phyloP scores from a whole-genome alignment of 2,888 invertebrate genomes.

The Temnothorax ravouxi region DNA sequence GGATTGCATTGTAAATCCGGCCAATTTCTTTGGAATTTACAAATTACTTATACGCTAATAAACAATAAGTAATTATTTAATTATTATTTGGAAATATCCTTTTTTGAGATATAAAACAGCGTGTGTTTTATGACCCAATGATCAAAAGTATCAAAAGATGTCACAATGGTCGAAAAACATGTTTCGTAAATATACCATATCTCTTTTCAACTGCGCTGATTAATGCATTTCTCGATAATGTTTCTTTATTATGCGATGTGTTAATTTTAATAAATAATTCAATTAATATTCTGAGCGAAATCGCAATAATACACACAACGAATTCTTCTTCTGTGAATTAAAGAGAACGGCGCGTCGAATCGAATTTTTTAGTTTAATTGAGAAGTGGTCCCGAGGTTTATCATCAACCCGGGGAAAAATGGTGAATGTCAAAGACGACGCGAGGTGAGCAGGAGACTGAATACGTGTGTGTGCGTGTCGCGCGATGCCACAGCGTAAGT shows the following conservation, averaged over 20 bases:
- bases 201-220: not conserved
- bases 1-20: not conserved
- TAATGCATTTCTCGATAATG: conserved; percentile 7
- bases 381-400: not conserved
- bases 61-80: not conserved
- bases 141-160: not conserved
- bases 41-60: not conserved
- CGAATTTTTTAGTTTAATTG: not conserved
- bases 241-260: conserved; percentile 17
- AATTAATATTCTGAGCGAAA: not conserved
- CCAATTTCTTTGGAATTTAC: not conserved
- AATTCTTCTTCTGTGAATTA: conserved; percentile 4
- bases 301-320: not conserved
- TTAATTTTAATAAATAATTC: not conserved
- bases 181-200: not conserved
- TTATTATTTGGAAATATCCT: not conserved
- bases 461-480: conserved; percentile 22
- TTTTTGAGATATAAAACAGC: not conserved
- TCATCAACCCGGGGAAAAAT: conserved; percentile 43
- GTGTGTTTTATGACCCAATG: not conserved
- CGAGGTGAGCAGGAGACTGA: conserved; percentile 47
- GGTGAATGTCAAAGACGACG: conserved; percentile 32
- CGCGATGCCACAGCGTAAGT: conserved; percentile 80
- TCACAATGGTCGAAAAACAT: not conserved
- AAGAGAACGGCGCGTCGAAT: not conserved